A percentile compares a stretch with the other conserved stretches of the same genome.
These are phyloP conservation scores for Lepidurus apus DNA, from an alignment of 1,140 invertebrate species.

Conservation along the genomic window DNA sequence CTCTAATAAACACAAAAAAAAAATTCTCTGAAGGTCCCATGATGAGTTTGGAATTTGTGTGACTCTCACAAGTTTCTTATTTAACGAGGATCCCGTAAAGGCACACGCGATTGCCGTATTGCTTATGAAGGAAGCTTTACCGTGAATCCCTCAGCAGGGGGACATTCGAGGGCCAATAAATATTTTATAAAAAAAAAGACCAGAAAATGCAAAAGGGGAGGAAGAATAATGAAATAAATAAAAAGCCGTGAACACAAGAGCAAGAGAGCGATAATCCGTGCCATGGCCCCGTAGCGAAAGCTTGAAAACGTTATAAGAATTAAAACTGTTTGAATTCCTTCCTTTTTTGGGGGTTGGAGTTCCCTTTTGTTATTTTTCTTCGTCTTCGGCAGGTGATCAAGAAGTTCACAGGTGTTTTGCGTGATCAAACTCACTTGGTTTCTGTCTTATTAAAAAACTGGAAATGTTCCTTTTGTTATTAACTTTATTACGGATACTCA, in stretches of 20 bases:
- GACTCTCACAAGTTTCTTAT: background rate
- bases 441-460: background rate
- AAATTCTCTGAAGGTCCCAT: background rate
- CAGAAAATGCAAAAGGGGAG: background rate
- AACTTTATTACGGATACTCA: no score
- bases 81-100: background rate
- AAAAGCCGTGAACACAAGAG: background rate
- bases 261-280: background rate
- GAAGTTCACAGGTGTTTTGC: background rate
- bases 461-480: no score
- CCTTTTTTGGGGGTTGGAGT: background rate
- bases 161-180: background rate
- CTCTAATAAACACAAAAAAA: background rate
- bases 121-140: background rate
- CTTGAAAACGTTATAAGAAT: background rate
- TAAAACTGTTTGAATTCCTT: background rate
- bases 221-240: background rate
- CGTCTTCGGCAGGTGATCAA: background rate
- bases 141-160: slow-evolving; percentile 13
- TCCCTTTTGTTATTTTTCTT: background rate
- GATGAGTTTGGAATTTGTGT: slow-evolving; percentile 22
- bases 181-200: background rate
- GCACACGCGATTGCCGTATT: slow-evolving; percentile 12
- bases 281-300: background rate
- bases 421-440: background rate